Conservation (phyloP, 2,888 invertebrate genomes). For the Deilephila porcellus region DNA sequence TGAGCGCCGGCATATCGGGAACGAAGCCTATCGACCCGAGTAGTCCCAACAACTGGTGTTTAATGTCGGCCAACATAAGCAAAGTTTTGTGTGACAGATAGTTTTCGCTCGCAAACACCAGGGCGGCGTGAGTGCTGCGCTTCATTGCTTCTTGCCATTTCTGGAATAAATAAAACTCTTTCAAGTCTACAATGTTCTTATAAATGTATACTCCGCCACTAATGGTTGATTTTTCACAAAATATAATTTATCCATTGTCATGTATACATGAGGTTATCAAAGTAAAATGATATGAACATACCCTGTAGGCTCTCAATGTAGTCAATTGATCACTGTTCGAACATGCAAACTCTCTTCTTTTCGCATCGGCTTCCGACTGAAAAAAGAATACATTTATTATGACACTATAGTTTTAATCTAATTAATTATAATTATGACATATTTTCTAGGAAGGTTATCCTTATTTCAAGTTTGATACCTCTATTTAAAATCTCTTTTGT, state of each 20-base stretch:
- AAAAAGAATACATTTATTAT: conserved; percentile 38
- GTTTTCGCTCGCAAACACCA: conserved; percentile 92
- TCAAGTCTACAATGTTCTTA: background rate
- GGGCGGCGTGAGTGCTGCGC: conserved; percentile 88
- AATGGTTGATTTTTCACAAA: no score
- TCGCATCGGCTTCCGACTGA: conserved; percentile 87
- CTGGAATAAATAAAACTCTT: conserved; percentile 67
- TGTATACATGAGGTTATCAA: no score
- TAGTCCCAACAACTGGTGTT: conserved; percentile 91
- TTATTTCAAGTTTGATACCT: no score
- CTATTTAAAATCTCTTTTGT: no score
- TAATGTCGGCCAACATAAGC: conserved; percentile 93
- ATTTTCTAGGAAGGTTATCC: no score
- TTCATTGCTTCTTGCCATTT: conserved; percentile 91
- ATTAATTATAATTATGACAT: no score
- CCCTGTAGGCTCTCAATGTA: conserved; percentile 92
- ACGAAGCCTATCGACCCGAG: conserved; percentile 92
- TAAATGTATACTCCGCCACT: background rate
- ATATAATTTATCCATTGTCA: no score
- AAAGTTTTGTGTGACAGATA: conserved; percentile 93
- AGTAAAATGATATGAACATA: conserved; percentile 56
- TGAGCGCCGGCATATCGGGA: conserved; percentile 85
- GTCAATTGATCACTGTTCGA: conserved; percentile 96
- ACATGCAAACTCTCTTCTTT: conserved; percentile 90
- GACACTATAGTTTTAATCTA: no score